phyloP scores from a whole-genome alignment of 2,888 invertebrate genomes.

The Leptinotarsa juncta region DNA sequence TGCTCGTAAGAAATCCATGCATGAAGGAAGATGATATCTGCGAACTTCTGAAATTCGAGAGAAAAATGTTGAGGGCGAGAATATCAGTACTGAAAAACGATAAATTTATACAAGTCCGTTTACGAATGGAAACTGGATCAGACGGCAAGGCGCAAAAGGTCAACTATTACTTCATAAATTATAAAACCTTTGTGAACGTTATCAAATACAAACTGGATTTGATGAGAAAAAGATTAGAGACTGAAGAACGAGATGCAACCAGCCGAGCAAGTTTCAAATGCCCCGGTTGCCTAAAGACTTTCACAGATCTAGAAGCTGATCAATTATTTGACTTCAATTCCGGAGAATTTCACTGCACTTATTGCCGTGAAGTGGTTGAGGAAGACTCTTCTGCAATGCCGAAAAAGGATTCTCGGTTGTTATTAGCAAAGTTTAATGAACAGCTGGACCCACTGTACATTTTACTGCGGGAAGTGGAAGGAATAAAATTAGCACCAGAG shows the following conservation, averaged over 20 bases:
- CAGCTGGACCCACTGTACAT: slow-evolving; percentile 94
- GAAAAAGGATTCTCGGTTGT: slow-evolving; percentile 90
- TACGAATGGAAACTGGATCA: slow-evolving; percentile 94
- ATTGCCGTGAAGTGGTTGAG: slow-evolving; percentile 89
- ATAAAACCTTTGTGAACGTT: slow-evolving; percentile 96
- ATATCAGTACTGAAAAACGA: slow-evolving; percentile 90
- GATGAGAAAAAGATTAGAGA: slow-evolving; percentile 95
- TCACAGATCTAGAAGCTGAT: slow-evolving; percentile 95
- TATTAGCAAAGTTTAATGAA: slow-evolving; percentile 93
- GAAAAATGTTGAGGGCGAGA: slow-evolving; percentile 90
- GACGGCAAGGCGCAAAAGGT: slow-evolving; percentile 96
- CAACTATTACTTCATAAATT: slow-evolving; percentile 97
- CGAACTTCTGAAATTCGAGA: slow-evolving; percentile 91
- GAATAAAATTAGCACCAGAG: slow-evolving; percentile 92
- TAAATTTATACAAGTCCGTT: slow-evolving; percentile 91
- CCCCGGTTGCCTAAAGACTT: slow-evolving; percentile 89
- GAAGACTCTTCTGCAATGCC: slow-evolving; percentile 95
- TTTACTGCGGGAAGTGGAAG: slow-evolving; percentile 89
- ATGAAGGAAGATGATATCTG: slow-evolving; percentile 93
- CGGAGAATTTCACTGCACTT: slow-evolving; percentile 90
- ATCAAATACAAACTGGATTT: slow-evolving; percentile 97
- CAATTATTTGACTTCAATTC: slow-evolving; percentile 88
- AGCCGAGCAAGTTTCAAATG: slow-evolving; percentile 96
- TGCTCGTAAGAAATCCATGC: slow-evolving; percentile 95
- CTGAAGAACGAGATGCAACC: slow-evolving; percentile 93